A percentile compares a stretch with the other conserved stretches of the same genome.
phyloP scores from a whole-genome alignment of 2,113 vertebrate species.

The Toxotes chatareus region DNA sequence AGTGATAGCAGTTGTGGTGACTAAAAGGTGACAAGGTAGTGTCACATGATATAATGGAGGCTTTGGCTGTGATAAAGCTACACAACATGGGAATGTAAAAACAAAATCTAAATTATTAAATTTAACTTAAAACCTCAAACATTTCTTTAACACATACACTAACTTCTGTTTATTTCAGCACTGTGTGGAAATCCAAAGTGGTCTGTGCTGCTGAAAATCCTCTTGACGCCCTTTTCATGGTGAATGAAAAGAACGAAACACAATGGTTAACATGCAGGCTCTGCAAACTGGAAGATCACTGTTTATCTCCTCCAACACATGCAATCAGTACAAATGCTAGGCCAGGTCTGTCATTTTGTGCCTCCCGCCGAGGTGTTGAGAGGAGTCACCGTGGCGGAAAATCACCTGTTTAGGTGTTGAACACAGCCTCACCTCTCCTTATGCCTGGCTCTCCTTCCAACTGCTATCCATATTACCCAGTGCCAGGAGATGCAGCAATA shows the following conservation, averaged over 20 bases:
- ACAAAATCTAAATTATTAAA: slow-evolving; percentile 9
- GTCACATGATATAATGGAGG: slow-evolving; percentile 45
- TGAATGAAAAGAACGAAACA: slow-evolving; percentile 65
- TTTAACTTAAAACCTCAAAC: neutral
- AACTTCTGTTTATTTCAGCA: slow-evolving; percentile 16
- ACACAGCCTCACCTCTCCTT: slow-evolving; percentile 73
- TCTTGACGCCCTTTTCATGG: slow-evolving; percentile 48
- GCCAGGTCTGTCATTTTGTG: slow-evolving; percentile 79
- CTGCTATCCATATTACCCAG: slow-evolving; percentile 73
- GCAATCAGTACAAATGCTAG: slow-evolving; percentile 82
- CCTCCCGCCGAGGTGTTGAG: slow-evolving; percentile 79
- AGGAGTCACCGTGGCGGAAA: slow-evolving; percentile 83
- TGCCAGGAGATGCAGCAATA: slow-evolving; percentile 54
- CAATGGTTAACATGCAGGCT: slow-evolving; percentile 73
- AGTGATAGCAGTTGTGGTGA: slow-evolving; percentile 22
- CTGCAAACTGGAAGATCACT: slow-evolving; percentile 79
- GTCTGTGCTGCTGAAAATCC: slow-evolving; percentile 28
- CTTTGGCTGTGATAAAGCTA: neutral
- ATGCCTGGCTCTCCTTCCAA: slow-evolving; percentile 63
- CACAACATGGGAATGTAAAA: neutral
- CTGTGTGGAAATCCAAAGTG: slow-evolving; percentile 4
- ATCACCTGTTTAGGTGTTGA: slow-evolving; percentile 86
- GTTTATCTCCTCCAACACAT: slow-evolving; percentile 82
- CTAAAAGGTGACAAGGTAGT: slow-evolving; percentile 48
- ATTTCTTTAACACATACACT: slow-evolving; percentile 4